These are phyloP conservation scores for Drosophila kikkawai DNA, from an alignment of 1,140 invertebrate genomes.

Conservation along the genomic window DNA sequence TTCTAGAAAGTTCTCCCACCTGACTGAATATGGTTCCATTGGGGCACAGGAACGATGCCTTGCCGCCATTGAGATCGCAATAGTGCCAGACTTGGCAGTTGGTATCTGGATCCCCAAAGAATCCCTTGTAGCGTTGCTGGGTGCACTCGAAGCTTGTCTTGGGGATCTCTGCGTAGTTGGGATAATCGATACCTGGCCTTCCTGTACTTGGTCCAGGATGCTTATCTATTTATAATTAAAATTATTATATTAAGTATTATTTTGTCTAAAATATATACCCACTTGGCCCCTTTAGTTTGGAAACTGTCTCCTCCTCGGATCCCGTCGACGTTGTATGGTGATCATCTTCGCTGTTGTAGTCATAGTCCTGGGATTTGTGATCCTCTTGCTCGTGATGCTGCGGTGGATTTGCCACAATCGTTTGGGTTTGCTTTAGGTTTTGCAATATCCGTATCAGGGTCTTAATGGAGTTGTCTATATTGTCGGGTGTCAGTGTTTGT, in stretches of 20 bases:
- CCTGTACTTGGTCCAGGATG: constrained; percentile 88
- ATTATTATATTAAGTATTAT: background rate
- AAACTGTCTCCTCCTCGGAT: constrained; percentile 19
- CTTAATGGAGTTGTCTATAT: constrained; percentile 91
- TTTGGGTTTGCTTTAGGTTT: constrained; percentile 87
- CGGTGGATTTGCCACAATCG: constrained; percentile 78
- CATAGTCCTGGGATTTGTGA: constrained; percentile 58
- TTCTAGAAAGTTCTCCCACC: constrained; percentile 78
- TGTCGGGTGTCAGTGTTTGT: constrained; percentile 90
- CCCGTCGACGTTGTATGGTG: constrained; percentile 12
- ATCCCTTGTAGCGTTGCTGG: constrained; percentile 94
- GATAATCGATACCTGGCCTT: constrained; percentile 93
- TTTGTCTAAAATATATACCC: background rate
- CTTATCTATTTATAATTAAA: constrained; percentile 54
- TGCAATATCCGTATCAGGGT: constrained; percentile 90
- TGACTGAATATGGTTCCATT: constrained; percentile 97
- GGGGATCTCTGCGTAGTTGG: constrained; percentile 91
- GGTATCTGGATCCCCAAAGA: constrained; percentile 95
- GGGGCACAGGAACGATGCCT: constrained; percentile 95
- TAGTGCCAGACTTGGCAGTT: constrained; percentile 96
- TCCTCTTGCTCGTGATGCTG: constrained; percentile 80
- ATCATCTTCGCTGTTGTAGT: constrained; percentile 62
- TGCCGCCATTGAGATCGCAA: constrained; percentile 95
- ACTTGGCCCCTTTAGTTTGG: constrained; percentile 67
- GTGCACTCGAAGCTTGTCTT: constrained; percentile 93